These are phyloP conservation scores for Excalfactoria chinensis DNA, from an alignment of 2,113 vertebrate species.

Conservation along the genomic window DNA sequence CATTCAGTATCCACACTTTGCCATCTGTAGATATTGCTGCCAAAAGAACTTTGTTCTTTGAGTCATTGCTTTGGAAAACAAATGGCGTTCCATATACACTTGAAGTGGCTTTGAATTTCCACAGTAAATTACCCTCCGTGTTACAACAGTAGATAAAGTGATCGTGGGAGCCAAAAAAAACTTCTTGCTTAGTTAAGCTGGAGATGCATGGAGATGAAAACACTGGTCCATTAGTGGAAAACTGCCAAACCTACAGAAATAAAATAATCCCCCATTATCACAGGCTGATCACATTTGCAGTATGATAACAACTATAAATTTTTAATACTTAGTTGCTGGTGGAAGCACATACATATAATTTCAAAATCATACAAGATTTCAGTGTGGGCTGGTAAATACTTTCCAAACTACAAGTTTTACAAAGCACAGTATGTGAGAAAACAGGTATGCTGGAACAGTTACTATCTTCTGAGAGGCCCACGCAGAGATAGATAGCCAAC, in stretches of 20 bases:
- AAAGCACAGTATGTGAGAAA: background rate
- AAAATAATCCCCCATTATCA: background rate
- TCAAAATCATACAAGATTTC: background rate
- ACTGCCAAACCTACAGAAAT: constrained; percentile 86
- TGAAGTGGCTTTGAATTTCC: constrained; percentile 87
- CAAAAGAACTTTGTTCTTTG: constrained; percentile 75
- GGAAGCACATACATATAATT: background rate
- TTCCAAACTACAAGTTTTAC: background rate
- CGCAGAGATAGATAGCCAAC: accelerated
- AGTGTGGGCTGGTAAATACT: background rate
- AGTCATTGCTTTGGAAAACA: constrained; percentile 73
- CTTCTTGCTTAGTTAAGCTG: constrained; percentile 70
- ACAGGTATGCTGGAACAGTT: background rate
- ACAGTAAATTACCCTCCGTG: constrained; percentile 82
- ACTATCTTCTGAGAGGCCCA: background rate
- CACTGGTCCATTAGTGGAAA: constrained; percentile 85
- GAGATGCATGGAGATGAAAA: constrained; percentile 92
- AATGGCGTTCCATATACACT: constrained; percentile 91
- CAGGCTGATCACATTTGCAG: background rate
- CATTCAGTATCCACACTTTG: constrained; percentile 88
- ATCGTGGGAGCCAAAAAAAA: constrained; percentile 94
- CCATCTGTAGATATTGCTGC: constrained; percentile 91
- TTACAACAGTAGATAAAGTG: constrained; percentile 86
- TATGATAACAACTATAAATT: background rate
- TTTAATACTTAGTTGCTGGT: background rate